These are phyloP conservation scores for Merodon equestris DNA, from an alignment of 2,888 invertebrate genomes.

Conservation along the genomic window DNA sequence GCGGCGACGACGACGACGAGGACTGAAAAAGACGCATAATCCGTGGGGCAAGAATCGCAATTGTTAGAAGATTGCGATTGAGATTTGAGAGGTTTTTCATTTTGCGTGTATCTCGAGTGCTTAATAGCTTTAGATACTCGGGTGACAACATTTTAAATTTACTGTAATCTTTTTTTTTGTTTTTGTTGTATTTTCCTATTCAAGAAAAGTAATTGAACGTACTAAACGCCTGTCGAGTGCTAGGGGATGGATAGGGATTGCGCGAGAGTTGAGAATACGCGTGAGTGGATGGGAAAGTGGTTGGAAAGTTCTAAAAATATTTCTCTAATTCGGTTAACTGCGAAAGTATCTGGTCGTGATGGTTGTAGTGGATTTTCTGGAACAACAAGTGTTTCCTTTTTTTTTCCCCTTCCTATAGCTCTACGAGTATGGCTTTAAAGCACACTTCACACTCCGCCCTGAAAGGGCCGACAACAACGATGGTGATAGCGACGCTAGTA, in stretches of 20 bases:
- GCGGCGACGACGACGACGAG: too few relatives aligned
- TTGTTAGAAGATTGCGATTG: slow-evolving; percentile 1
- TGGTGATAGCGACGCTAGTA: slow-evolving; percentile 5
- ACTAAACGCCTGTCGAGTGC: slow-evolving; percentile 39
- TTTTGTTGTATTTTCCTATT: slow-evolving; percentile 19
- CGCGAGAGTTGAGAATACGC: too few relatives aligned
- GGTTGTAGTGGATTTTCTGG: slow-evolving; percentile 13
- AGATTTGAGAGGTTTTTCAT: slow-evolving; percentile 2
- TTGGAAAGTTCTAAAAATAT: slow-evolving; percentile 31
- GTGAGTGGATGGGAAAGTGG: neutral
- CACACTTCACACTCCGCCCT: neutral
- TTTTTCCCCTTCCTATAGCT: neutral
- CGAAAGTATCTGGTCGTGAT: slow-evolving; percentile 10
- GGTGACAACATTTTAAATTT: neutral
- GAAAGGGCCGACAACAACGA: slow-evolving; percentile 16
- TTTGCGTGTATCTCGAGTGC: slow-evolving; percentile 14
- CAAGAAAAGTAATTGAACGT: slow-evolving; percentile 42
- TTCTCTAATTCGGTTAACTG: slow-evolving; percentile 54
- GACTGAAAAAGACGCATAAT: neutral
- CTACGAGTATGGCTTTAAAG: neutral
- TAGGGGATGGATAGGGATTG: too few relatives aligned
- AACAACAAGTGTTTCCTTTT: slow-evolving; percentile 55
- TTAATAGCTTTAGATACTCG: slow-evolving; percentile 25
- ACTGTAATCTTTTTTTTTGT: too few relatives aligned
- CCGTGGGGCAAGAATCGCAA: neutral